Conservation (phyloP, 2,113 vertebrate genomes). For the Abramis brama region DNA sequence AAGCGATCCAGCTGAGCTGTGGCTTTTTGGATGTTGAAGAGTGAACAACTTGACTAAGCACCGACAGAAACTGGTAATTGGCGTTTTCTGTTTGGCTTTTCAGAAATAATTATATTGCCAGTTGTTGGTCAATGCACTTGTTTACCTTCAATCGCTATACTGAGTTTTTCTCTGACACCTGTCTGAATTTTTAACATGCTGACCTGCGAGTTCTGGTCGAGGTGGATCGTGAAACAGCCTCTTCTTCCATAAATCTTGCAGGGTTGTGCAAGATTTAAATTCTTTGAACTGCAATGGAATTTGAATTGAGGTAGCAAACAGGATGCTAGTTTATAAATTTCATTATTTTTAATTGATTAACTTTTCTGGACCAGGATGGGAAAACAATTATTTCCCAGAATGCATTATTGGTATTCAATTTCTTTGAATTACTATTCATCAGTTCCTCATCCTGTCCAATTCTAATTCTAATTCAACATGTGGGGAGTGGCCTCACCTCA, state of each 20-base stretch:
- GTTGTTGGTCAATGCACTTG: slow-evolving; percentile 11
- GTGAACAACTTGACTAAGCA: slow-evolving; percentile 17
- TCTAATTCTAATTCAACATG: not conserved
- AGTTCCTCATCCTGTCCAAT: not conserved
- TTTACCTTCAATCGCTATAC: not conserved
- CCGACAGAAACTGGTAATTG: slow-evolving; percentile 16
- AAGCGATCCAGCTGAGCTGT: slow-evolving; percentile 16
- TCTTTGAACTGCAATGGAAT: not conserved
- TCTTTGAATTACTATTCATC: too few relatives aligned
- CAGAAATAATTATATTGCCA: not conserved
- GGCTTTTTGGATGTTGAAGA: slow-evolving; percentile 5
- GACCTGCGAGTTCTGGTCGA: not conserved
- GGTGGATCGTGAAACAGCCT: not conserved
- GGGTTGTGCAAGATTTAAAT: not conserved
- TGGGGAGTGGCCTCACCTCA: not conserved
- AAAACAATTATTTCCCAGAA: not conserved
- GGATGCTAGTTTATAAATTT: not conserved
- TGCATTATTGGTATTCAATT: not conserved
- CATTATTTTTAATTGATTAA: too few relatives aligned
- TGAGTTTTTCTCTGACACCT: not conserved
- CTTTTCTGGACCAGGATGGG: not conserved
- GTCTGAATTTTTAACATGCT: not conserved
- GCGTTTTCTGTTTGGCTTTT: slow-evolving; percentile 1
- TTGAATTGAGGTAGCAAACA: not conserved
- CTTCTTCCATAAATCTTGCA: not conserved